Evolutionary conservation across 2,797 vertebrate species (phyloP).

Genomic region (Knipowitschia caucasica): DNA sequence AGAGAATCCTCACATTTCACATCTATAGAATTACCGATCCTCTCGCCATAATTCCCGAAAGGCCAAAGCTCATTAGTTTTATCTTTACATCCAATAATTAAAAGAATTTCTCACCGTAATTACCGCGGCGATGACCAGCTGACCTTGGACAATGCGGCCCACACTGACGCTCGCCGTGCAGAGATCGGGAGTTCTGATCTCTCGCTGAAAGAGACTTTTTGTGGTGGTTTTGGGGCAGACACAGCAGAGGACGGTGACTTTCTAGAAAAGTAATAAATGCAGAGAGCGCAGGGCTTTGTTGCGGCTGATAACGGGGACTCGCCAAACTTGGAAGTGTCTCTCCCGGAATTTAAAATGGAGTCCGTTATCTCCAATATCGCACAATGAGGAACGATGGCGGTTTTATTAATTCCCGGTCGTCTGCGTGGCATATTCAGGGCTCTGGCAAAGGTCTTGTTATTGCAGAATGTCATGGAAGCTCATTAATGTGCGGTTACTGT

Average conservation of each 20-base stretch:
- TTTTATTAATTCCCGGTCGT: neutral
- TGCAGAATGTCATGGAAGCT: neutral
- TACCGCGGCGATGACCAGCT: neutral
- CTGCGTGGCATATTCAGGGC: neutral
- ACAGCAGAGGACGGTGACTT: conserved; percentile 20
- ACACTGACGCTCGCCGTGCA: conserved; percentile 19
- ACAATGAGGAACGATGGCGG: neutral
- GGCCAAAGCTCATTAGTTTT: conserved; percentile 4
- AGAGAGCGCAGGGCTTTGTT: conserved; percentile 18
- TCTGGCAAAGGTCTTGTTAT: neutral
- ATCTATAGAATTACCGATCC: neutral
- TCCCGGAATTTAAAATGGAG: neutral
- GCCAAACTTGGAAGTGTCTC: neutral
- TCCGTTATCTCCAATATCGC: neutral
- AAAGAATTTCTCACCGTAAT: neutral
- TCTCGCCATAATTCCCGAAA: neutral
- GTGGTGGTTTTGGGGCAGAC: conserved; percentile 35
- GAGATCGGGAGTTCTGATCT: conserved; percentile 33
- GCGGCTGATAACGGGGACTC: conserved; percentile 18
- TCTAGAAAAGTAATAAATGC: conserved; percentile 44
- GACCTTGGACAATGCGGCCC: neutral
- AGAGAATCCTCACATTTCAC: neutral
- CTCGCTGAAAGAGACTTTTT: conserved; percentile 21
- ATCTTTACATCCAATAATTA: conserved; percentile 6
- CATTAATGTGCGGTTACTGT: too few relatives aligned